Evolutionary conservation across 2,888 invertebrate species (phyloP), one percentile per base, ranked within the genome.

Genomic region (Meteorus colon): DNA sequence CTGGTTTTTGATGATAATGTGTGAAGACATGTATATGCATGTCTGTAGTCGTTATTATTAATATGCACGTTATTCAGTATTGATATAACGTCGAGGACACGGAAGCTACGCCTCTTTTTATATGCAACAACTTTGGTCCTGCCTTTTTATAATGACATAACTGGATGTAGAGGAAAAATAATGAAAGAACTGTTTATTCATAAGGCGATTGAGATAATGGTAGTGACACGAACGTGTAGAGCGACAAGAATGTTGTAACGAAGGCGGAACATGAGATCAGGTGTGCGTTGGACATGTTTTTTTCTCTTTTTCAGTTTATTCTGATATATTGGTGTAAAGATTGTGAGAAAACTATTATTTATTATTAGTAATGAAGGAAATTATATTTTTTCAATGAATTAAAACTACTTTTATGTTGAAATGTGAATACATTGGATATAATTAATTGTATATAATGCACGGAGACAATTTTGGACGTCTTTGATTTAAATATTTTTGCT

Each of bases 201-300:
- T 69, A 69, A 74, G 51, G 45, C 77, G 63, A 62, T 79, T 55
- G 51, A 75, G 75, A 73, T 79, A 79, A 79, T 77, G 73, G 75
- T 59, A 73, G 67, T 71, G 70, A 55, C 73, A 71, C 55, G 70
- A 41, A 62, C 68, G 55, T 59, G 31, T 51, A n/a, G 16, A 68
- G 51, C 62, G 62, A 65, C 55, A 66, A 72, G 78, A 78, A 77
- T 77, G 62, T 73, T 73, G 66, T 69, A 70, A 71, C 12, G 62
- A 51, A 70, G 66, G 45, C 19, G 68, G 65, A 69, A 70, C 24
- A 70, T 37, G 24, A 41, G 29, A 66, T 51, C 63, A 45, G 51
- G 51, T 24, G 41, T 16, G 37, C 34, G 29, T 6, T 60, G 29
- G 51, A 68, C 34, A 48, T 14, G 14, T 51, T 45, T 37, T 71